Percentiles rank a stretch among this genome's conserved stretches.
phyloP scores from a whole-genome alignment of 2,797 vertebrate species.

The Sebastes hubbsi region DNA sequence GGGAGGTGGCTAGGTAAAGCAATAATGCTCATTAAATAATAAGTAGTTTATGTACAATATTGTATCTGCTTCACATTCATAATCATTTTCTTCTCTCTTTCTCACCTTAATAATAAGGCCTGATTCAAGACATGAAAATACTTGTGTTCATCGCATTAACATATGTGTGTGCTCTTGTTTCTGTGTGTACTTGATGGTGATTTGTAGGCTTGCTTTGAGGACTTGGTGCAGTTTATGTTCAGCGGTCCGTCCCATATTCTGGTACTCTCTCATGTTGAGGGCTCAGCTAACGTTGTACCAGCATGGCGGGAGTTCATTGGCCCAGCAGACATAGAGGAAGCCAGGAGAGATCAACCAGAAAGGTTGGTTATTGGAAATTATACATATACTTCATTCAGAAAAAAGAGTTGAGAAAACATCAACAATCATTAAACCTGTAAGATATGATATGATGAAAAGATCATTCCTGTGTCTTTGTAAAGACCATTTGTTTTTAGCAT shows the following conservation, averaged over 20 bases:
- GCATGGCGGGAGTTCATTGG: slow-evolving; percentile 87
- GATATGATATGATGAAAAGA: not conserved
- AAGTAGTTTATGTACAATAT: not conserved
- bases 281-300: slow-evolving; percentile 75
- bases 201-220: slow-evolving; percentile 83
- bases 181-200: slow-evolving; percentile 26
- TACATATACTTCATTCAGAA: slow-evolving; percentile 18
- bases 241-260: slow-evolving; percentile 87
- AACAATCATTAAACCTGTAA: not conserved
- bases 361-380: slow-evolving; percentile 76
- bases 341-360: slow-evolving; percentile 84
- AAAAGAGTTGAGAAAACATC: not conserved
- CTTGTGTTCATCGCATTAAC: not conserved
- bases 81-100: not conserved
- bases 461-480: not conserved
- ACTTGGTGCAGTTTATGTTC: slow-evolving; percentile 87
- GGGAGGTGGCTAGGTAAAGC: slow-evolving; percentile 4
- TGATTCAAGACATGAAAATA: not conserved
- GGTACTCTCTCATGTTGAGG: slow-evolving; percentile 82
- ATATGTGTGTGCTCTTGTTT: slow-evolving; percentile 23
- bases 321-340: slow-evolving; percentile 83
- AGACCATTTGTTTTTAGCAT: slow-evolving; percentile 3
- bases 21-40: not conserved
- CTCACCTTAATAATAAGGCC: not conserved
- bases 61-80: not conserved